These are phyloP conservation scores for Rynchops niger DNA, from an alignment of 2,113 vertebrate species.

Conservation along the genomic window DNA sequence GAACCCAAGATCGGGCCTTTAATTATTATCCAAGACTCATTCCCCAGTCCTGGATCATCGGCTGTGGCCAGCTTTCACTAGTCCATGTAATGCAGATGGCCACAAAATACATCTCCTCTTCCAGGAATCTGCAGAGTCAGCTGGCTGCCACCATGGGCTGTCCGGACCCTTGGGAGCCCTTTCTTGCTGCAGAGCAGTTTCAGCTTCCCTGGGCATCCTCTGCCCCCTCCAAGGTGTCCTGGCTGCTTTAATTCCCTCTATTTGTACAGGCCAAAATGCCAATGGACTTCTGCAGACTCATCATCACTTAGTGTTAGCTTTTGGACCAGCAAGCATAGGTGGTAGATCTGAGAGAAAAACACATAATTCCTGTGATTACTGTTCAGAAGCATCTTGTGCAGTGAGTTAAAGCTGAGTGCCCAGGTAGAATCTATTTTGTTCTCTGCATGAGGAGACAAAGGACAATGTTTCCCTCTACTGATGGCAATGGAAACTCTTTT, in stretches of 20 bases:
- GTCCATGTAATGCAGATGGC: background rate
- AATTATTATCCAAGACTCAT: background rate
- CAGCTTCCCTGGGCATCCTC: background rate
- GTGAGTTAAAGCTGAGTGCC: background rate
- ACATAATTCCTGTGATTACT: background rate
- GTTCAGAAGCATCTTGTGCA: background rate
- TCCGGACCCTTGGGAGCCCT: background rate
- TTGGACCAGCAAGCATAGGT: background rate
- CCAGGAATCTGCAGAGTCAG: slow-evolving; percentile 20
- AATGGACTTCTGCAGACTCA: background rate
- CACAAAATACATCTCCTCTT: background rate
- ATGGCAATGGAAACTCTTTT: background rate
- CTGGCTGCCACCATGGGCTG: background rate
- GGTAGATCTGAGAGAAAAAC: background rate
- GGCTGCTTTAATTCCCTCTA: background rate
- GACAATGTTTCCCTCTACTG: background rate
- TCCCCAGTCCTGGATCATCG: background rate
- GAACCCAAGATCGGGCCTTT: background rate
- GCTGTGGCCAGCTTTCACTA: background rate
- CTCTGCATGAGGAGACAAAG: background rate
- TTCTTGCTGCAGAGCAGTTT: background rate
- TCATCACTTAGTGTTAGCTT: background rate
- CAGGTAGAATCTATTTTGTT: background rate
- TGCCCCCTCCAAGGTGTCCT: background rate
- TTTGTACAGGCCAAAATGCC: background rate